Conservation (phyloP, 2,888 invertebrate genomes). For the Sycophila texana region DNA sequence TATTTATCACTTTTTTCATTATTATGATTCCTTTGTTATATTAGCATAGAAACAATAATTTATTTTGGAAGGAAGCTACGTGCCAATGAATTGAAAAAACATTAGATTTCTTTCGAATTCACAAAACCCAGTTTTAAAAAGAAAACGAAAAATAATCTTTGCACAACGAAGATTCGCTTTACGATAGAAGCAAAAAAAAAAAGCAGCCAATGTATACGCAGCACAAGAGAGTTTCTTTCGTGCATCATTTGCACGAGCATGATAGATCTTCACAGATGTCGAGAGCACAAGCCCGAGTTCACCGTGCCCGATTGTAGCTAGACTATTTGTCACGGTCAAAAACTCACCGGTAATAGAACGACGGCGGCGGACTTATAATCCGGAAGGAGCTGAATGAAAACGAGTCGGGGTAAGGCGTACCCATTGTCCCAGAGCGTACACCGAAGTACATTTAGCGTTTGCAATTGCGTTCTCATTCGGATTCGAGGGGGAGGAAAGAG, state of each 20-base stretch:
- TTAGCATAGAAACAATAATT: too few relatives aligned
- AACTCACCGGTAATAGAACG: conserved; percentile 27
- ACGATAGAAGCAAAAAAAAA: neutral
- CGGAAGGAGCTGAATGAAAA: neutral
- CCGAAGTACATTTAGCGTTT: neutral
- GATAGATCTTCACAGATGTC: conserved; percentile 24
- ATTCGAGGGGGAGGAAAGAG: neutral
- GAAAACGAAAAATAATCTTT: too few relatives aligned
- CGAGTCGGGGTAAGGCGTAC: neutral
- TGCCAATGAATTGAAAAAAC: too few relatives aligned
- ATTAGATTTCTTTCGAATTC: too few relatives aligned
- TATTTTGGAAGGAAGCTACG: too few relatives aligned
- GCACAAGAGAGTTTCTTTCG: conserved; percentile 18
- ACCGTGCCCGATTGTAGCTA: neutral
- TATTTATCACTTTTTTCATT: neutral
- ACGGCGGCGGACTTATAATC: conserved; percentile 21
- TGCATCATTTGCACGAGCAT: conserved; percentile 29
- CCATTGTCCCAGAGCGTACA: neutral
- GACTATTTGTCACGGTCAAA: conserved; percentile 45
- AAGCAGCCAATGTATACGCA: too few relatives aligned
- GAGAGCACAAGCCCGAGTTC: conserved; percentile 1
- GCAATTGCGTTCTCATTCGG: neutral
- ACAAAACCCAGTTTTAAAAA: too few relatives aligned
- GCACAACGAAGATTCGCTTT: too few relatives aligned
- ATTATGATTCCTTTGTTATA: too few relatives aligned